These are phyloP conservation scores for Romanogobio albipinnatus DNA, from an alignment of 2,113 vertebrate genomes.

Conservation along the genomic window DNA sequence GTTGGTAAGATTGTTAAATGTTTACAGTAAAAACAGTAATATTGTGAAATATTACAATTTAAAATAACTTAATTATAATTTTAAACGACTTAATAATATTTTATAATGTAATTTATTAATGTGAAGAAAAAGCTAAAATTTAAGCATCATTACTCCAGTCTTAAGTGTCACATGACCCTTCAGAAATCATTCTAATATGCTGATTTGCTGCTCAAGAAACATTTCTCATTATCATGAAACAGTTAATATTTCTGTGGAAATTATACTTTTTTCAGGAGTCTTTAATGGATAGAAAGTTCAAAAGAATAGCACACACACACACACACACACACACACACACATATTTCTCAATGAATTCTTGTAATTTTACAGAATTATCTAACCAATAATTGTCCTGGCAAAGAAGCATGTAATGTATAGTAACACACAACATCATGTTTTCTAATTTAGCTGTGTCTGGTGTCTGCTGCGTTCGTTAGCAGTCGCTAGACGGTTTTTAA, in stretches of 20 bases:
- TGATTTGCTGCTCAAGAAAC: neutral
- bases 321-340: too few species aligned
- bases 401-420: slow-evolving; percentile 50
- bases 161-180: too few species aligned
- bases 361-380: slow-evolving; percentile 66
- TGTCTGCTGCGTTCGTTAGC: slow-evolving; percentile 27
- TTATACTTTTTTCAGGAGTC: neutral
- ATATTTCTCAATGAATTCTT: slow-evolving; percentile 30
- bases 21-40: neutral
- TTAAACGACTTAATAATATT: neutral
- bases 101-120: neutral
- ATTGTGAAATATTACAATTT: neutral
- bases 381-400: slow-evolving; percentile 16
- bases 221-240: neutral
- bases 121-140: too few species aligned
- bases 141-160: too few species aligned
- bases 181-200: neutral
- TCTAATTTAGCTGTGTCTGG: slow-evolving; percentile 39
- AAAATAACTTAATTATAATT: neutral
- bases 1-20: too few species aligned
- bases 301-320: neutral
- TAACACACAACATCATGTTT: slow-evolving; percentile 67
- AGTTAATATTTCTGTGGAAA: neutral
- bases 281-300: neutral
- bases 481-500: slow-evolving; percentile 65